Percentiles rank a stretch among this genome's conserved stretches.
Conservation (phyloP, 1,140 invertebrate genomes). For the Cylas formicarius region DNA sequence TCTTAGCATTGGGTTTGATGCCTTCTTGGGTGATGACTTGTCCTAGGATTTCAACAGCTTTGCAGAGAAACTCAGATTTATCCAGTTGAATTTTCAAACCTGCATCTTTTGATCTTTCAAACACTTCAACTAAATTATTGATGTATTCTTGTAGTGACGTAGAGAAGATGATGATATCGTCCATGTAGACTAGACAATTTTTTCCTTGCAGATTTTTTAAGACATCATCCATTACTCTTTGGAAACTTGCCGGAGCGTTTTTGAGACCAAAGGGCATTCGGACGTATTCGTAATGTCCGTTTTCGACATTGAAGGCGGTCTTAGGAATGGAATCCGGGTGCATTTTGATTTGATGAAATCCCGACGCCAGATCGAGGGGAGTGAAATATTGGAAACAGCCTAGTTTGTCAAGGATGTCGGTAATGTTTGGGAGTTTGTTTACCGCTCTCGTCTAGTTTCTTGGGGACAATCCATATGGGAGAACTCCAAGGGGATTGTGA, state of each 20-base stretch:
- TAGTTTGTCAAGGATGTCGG: constrained; percentile 41
- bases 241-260: constrained; percentile 41
- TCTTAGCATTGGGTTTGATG: constrained; percentile 22
- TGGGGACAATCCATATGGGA: constrained; percentile 19
- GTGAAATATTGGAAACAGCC: constrained; percentile 38
- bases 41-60: constrained; percentile 29
- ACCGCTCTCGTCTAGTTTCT: constrained; percentile 9
- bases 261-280: constrained; percentile 38
- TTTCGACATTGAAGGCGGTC: constrained; percentile 40
- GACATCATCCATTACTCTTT: constrained; percentile 35
- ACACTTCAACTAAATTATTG: constrained; percentile 11
- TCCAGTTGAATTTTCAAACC: constrained; percentile 20
- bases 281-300: constrained; percentile 35
- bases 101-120: constrained; percentile 4
- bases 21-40: constrained; percentile 19
- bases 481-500: constrained; percentile 10
- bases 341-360: constrained; percentile 46
- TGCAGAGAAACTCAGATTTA: constrained; percentile 28
- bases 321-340: constrained; percentile 35
- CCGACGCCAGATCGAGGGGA: constrained; percentile 41
- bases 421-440: constrained; percentile 42
- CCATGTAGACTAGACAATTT: constrained; percentile 38
- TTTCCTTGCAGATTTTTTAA: constrained; percentile 25
- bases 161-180: constrained; percentile 32
- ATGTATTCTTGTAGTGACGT: constrained; percentile 19